phyloP scores from a whole-genome alignment of 2,888 invertebrate species.

The Lycia hirtaria region DNA sequence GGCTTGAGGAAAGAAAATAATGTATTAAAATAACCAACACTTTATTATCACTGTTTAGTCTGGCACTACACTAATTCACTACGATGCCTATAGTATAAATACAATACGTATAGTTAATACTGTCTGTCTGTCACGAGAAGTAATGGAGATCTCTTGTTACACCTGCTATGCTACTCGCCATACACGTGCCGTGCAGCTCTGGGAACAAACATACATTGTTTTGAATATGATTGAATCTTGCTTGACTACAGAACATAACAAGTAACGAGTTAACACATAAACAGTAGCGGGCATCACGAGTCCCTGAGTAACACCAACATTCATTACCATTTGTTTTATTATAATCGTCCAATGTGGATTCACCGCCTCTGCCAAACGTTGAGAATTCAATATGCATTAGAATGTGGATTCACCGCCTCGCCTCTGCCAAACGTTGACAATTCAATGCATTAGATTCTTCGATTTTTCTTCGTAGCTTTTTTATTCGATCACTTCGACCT shows the following conservation, averaged over 20 bases:
- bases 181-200: slow-evolving; percentile 27
- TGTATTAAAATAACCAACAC: slow-evolving; percentile 48
- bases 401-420: too few relatives aligned
- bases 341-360: too few relatives aligned
- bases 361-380: too few relatives aligned
- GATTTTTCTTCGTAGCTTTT: too few relatives aligned
- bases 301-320: not conserved
- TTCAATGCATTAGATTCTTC: too few relatives aligned
- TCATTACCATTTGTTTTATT: not conserved
- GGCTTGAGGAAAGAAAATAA: slow-evolving; percentile 7
- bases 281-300: not conserved
- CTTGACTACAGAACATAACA: too few relatives aligned
- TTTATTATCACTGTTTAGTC: slow-evolving; percentile 49
- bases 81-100: slow-evolving; percentile 48
- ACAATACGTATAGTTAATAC: slow-evolving; percentile 56
- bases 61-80: slow-evolving; percentile 32
- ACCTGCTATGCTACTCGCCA: slow-evolving; percentile 6
- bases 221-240: not conserved
- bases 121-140: slow-evolving; percentile 50
- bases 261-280: not conserved
- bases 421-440: too few relatives aligned
- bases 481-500: too few relatives aligned
- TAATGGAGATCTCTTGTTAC: slow-evolving; percentile 39
- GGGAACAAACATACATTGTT: slow-evolving; percentile 6
- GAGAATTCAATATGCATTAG: too few relatives aligned